phyloP scores from a whole-genome alignment of 2,888 invertebrate genomes.

The Bellardia bayeri region DNA sequence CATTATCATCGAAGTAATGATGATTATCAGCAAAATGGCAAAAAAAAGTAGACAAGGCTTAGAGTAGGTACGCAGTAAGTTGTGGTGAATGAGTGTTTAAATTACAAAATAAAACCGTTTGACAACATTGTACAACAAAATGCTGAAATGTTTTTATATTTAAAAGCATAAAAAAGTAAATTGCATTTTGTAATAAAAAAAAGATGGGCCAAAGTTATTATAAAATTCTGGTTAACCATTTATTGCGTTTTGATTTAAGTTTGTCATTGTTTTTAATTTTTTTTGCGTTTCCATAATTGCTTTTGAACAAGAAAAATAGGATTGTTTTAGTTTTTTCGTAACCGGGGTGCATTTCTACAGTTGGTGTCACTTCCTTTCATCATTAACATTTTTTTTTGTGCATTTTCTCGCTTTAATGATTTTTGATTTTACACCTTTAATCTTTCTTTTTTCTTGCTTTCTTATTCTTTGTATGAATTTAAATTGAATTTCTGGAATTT shows the following conservation, averaged over 20 bases:
- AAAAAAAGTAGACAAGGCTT: neutral
- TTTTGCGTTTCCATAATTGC: slow-evolving; percentile 20
- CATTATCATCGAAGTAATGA: slow-evolving; percentile 14
- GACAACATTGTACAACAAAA: slow-evolving; percentile 41
- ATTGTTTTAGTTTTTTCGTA: neutral
- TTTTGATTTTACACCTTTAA: slow-evolving; percentile 23
- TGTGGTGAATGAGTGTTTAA: neutral
- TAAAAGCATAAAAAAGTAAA: slow-evolving; percentile 22
- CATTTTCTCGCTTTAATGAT: slow-evolving; percentile 9
- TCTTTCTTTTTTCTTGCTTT: slow-evolving; percentile 1
- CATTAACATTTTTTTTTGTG: neutral
- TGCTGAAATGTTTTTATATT: slow-evolving; percentile 38
- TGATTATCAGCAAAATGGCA: neutral
- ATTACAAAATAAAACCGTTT: neutral
- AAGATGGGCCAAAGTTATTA: slow-evolving; percentile 35
- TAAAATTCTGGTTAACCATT: slow-evolving; percentile 56
- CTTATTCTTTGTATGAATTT: slow-evolving; percentile 8
- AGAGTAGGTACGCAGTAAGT: too few relatives aligned
- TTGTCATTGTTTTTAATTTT: neutral
- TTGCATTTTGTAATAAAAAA: slow-evolving; percentile 26
- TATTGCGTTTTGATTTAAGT: neutral
- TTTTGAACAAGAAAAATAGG: neutral
- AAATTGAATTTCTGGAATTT: slow-evolving; percentile 20
- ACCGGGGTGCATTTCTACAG: neutral
- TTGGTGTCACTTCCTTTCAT: slow-evolving; percentile 1